Evolutionary conservation across 2,888 invertebrate species (phyloP).

Genomic region (Odontomyia ornata): DNA sequence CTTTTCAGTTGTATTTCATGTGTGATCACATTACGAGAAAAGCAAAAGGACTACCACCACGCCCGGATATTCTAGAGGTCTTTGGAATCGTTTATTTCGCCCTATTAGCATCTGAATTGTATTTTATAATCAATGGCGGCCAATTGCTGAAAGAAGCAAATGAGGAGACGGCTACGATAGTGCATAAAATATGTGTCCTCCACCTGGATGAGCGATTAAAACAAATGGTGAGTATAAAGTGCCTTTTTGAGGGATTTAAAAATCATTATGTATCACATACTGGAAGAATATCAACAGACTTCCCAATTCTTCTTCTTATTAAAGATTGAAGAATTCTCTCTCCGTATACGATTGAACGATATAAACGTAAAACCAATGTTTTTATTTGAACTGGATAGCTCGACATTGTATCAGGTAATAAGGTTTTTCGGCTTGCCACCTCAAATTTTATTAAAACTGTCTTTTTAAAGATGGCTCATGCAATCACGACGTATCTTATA

Average conservation of each 20-base stretch:
- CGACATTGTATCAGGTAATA: slow-evolving; percentile 17
- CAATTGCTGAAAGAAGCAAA: slow-evolving; percentile 40
- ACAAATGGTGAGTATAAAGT: slow-evolving; percentile 11
- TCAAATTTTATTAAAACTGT: slow-evolving; percentile 16
- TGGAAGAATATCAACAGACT: too few species aligned
- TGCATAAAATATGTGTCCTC: slow-evolving; percentile 42
- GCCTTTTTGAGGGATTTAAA: too few species aligned
- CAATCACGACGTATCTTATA: slow-evolving; percentile 44
- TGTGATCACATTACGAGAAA: slow-evolving; percentile 32
- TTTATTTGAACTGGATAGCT: slow-evolving; percentile 28
- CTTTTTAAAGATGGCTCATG: slow-evolving; percentile 45
- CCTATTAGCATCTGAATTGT: slow-evolving; percentile 42
- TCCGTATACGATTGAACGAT: slow-evolving; percentile 1
- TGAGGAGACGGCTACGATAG: slow-evolving; percentile 40
- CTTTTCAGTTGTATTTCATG: slow-evolving; percentile 35
- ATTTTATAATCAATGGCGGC: slow-evolving; percentile 40
- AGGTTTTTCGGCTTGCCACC: background rate
- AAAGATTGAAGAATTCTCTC: slow-evolving; percentile 24
- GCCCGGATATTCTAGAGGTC: slow-evolving; percentile 40
- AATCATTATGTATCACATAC: too few species aligned
- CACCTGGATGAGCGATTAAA: slow-evolving; percentile 35
- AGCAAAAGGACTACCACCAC: slow-evolving; percentile 10
- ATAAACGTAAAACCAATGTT: slow-evolving; percentile 8
- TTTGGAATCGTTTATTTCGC: slow-evolving; percentile 45
- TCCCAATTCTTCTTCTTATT: too few species aligned